Evolutionary conservation across 2,113 vertebrate species (phyloP).

Genomic region (Vulpes vulpes): DNA sequence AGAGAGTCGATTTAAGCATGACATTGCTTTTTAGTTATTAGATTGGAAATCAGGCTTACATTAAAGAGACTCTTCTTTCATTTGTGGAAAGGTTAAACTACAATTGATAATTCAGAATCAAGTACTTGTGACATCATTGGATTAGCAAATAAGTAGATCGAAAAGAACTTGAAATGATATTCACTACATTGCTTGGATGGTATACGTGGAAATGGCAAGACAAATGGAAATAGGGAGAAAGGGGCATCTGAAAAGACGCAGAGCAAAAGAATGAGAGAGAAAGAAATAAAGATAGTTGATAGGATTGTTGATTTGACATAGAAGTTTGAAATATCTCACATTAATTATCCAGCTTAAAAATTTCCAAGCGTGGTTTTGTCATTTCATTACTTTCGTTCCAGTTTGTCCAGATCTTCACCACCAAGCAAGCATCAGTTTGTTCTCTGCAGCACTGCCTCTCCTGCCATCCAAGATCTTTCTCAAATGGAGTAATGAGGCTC

Average conservation of each 20-base stretch:
- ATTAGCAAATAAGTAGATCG: slow-evolving; percentile 38
- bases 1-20: slow-evolving; percentile 57
- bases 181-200: background rate
- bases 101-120: slow-evolving; percentile 69
- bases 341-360: background rate
- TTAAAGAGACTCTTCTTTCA: slow-evolving; percentile 67
- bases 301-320: background rate
- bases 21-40: slow-evolving; percentile 68
- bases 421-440: accelerated
- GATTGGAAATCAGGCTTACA: slow-evolving; percentile 54
- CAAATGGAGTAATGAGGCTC: background rate
- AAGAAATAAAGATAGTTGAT: background rate
- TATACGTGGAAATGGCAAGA: background rate
- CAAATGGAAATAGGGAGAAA: background rate
- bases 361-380: background rate
- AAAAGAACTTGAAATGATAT: slow-evolving; percentile 32
- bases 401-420: background rate
- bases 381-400: background rate
- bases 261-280: background rate
- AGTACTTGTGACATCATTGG: slow-evolving; percentile 1
- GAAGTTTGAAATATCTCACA: background rate
- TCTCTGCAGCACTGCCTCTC: accelerated
- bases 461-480: background rate
- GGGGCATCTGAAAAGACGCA: background rate
- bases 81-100: slow-evolving; percentile 67